Evolutionary conservation across 2,113 vertebrate genomes (phyloP), one percentile per base, ranked within the genome.

Genomic region (Myrmecophaga tridactyla): DNA sequence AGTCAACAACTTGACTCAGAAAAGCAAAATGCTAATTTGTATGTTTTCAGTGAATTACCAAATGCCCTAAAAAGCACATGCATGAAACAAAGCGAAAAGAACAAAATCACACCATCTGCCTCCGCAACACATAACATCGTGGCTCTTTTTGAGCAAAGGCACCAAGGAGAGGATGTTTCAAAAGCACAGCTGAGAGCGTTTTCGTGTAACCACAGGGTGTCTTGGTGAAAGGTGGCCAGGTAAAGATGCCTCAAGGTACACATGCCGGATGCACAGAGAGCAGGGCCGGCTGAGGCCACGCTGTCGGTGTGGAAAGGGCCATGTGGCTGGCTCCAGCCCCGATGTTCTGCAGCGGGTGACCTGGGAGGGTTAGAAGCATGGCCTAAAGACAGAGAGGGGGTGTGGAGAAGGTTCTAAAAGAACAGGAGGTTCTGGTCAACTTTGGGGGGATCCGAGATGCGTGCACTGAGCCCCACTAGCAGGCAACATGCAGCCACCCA

Each of bases 11-110:
- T 85, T 85, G 93, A 41, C 89, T 94, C 34, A 63, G 72, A 92
- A n/a, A n/a, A 82, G 36, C 43, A 70, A 94, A 95, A 89, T 29
- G 36, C 51, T 94, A 56, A 92, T 92, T 91, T 89, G 84, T 88
- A 60, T 87, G 82, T 92, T 94, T 94, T 86, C 82, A 92, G 46
- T 86, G 90, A 95, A 97, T 95, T 92, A 92, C 84, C 73, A 94
- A 93, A 81, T 75, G 43, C 82, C 46, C 88, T 94, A 48, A 95
- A 96, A 94, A 94, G 85, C 13, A 3, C 92, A 96, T 4, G 23
- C 77, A 83, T 36, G 70, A 94, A 94, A 87, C 29, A 83, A 90
- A 96, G 82, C 1, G 15, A 91, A 96, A 96, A 95, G 94, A 96
- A 97, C 86, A 92, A 96, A 92, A 72, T 25, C 10, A 20, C 62